phyloP scores from a whole-genome alignment of 37 sponge, comb jelly and placozoan genomes.

The Cliona cf. orientalis region DNA sequence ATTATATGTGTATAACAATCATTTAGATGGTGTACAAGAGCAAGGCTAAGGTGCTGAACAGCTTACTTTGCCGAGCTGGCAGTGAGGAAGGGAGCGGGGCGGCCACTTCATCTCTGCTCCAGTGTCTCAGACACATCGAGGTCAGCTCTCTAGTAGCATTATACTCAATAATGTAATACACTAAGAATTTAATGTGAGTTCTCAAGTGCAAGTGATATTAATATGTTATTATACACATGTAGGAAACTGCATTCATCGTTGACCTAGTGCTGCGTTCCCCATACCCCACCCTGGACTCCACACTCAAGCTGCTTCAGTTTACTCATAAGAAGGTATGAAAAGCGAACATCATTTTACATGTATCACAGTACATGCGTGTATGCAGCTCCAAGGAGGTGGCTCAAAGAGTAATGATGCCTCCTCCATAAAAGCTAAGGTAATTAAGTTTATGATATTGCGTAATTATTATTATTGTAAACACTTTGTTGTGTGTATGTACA shows the following conservation, averaged over 20 bases:
- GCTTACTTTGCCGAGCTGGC: too few relatives aligned
- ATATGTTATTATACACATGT: too few relatives aligned
- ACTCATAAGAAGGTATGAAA: slow-evolving; percentile 25
- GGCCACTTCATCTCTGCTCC: slow-evolving; percentile 1
- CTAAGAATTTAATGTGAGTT: background rate
- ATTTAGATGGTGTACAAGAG: slow-evolving; percentile 49
- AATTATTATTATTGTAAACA: background rate
- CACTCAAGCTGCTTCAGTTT: slow-evolving; percentile 10
- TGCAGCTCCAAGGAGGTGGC: background rate
- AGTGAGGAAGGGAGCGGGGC: too few relatives aligned
- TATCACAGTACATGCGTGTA: slow-evolving; percentile 19
- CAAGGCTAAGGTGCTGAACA: slow-evolving; percentile 33
- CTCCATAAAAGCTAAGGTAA: background rate
- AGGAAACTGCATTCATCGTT: slow-evolving; percentile 31
- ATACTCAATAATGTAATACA: background rate
- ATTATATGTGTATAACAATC: too few relatives aligned
- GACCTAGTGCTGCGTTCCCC: slow-evolving; percentile 25
- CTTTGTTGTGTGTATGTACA: background rate
- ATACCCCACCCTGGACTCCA: slow-evolving; percentile 12
- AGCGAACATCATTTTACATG: background rate
- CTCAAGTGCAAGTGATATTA: background rate
- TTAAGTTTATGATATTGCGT: background rate
- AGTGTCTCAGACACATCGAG: slow-evolving; percentile 11
- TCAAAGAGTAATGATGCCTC: background rate
- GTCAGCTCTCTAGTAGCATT: background rate